These are phyloP conservation scores for Aproaerema taeniolella DNA, from an alignment of 2,888 invertebrate species.

Conservation along the genomic window DNA sequence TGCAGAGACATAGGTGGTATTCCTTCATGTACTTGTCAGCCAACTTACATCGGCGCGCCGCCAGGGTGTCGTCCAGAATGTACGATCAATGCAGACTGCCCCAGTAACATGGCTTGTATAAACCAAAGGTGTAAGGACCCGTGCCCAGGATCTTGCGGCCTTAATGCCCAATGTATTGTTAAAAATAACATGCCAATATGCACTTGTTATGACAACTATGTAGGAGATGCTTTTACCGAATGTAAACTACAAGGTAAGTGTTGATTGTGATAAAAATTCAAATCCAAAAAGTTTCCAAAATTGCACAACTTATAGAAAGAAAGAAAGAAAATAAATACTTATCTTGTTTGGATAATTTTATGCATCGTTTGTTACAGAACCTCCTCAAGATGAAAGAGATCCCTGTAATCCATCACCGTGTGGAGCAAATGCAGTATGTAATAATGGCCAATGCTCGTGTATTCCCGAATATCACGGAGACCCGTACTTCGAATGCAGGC, in stretches of 20 bases:
- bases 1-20: slow-evolving; percentile 78
- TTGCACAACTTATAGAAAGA: too few relatives aligned
- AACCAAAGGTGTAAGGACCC: slow-evolving; percentile 86
- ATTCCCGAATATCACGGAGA: slow-evolving; percentile 80
- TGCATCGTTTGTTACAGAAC: slow-evolving; percentile 38
- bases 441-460: slow-evolving; percentile 79
- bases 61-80: slow-evolving; percentile 84
- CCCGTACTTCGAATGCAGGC: slow-evolving; percentile 82
- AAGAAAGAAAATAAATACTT: slow-evolving; percentile 5
- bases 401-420: slow-evolving; percentile 83
- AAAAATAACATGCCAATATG: slow-evolving; percentile 87
- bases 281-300: neutral
- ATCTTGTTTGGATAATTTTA: too few relatives aligned
- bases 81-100: slow-evolving; percentile 85
- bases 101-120: slow-evolving; percentile 85
- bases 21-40: slow-evolving; percentile 81
- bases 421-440: slow-evolving; percentile 79
- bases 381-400: slow-evolving; percentile 50
- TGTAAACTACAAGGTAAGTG: slow-evolving; percentile 74
- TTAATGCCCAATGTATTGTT: slow-evolving; percentile 79
- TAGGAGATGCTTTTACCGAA: slow-evolving; percentile 84
- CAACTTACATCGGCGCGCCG: slow-evolving; percentile 83
- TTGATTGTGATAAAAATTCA: neutral
- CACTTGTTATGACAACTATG: slow-evolving; percentile 81
- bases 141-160: slow-evolving; percentile 88